Evolutionary conservation across 2,113 vertebrate species (phyloP).

Genomic region (Paratilapia polleni): DNA sequence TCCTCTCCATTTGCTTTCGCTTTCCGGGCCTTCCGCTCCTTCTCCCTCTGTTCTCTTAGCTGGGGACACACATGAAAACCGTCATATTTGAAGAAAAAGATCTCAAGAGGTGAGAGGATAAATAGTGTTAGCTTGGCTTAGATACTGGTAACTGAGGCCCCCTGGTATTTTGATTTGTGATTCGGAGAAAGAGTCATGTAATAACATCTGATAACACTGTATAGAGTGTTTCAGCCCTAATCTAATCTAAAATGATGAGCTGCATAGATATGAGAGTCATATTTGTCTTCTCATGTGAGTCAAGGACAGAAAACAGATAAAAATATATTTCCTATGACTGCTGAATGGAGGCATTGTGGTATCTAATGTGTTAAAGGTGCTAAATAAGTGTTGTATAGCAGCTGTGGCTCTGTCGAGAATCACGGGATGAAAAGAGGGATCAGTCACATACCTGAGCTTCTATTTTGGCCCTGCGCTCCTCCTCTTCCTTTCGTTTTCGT

Average conservation of each 20-base stretch:
- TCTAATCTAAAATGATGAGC: neutral
- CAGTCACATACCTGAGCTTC: slow-evolving; percentile 88
- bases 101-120: neutral
- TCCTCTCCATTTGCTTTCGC: slow-evolving; percentile 95
- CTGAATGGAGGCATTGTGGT: neutral
- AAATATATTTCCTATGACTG: neutral
- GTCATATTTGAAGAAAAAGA: neutral
- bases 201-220: neutral
- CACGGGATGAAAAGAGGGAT: neutral
- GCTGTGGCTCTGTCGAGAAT: neutral
- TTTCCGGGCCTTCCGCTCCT: slow-evolving; percentile 91
- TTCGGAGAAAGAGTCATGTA: neutral
- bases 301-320: slow-evolving; percentile 5
- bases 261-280: neutral
- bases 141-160: neutral
- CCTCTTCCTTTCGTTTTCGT: slow-evolving; percentile 94
- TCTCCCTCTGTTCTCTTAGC: slow-evolving; percentile 96
- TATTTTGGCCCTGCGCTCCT: slow-evolving; percentile 94
- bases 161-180: neutral
- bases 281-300: neutral
- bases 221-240: neutral
- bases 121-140: neutral
- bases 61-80: slow-evolving; percentile 51
- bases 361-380: neutral
- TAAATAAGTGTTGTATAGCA: neutral